Evolutionary conservation across 1,140 invertebrate species (phyloP), one percentile per base, ranked within the genome.

Genomic region (Nasonia longicornis): DNA sequence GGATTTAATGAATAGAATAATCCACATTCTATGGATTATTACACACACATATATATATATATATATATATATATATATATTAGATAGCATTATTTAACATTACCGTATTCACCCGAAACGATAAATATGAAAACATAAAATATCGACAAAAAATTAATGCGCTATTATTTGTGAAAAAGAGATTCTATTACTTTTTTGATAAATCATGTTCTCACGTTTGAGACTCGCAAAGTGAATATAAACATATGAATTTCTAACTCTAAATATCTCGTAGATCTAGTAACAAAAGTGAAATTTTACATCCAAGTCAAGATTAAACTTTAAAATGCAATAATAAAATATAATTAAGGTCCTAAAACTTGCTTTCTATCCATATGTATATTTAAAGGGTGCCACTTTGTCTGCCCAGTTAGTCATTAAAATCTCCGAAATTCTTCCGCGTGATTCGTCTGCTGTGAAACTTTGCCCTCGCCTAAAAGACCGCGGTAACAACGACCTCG

Each of bases 391-490:
- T 38, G 77, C 77, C 67, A n/a, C 48, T 31, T 70, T 71, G 63
- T 71, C 67, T 71, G 29, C 6, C 45, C 52, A 58, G n/a, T 26
- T 79, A 26, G 52, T 73, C 52, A 79, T 73, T 73, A 64, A 79
- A 79, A 79, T 79, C 69, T 42, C 35, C 20, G 4, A 73, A 72
- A 79, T 73, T 75, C 72, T 52, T 66, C 22, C 20, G 70, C 22
- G 22, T 31, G 70, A 80, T 66, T 66, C 69, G 20, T 52, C 31
- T 26, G 31, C 69, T 71, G 20, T 71, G 69, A 52, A 79, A 63
- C 22, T 79, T 58, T 20, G 69, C 69, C 20, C 22, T 71, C 14
- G 22, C 4, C 66, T 10, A 58, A 69, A 70, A 70, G 42, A 58
- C 42, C 3, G 64, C n/a, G 12, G 2, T 31, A 42, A 45, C 20